Percentiles rank a stretch among this genome's conserved stretches.
These are phyloP conservation scores for Teleogryllus oceanicus DNA, from an alignment of 2,888 invertebrate species.

Conservation along the genomic window DNA sequence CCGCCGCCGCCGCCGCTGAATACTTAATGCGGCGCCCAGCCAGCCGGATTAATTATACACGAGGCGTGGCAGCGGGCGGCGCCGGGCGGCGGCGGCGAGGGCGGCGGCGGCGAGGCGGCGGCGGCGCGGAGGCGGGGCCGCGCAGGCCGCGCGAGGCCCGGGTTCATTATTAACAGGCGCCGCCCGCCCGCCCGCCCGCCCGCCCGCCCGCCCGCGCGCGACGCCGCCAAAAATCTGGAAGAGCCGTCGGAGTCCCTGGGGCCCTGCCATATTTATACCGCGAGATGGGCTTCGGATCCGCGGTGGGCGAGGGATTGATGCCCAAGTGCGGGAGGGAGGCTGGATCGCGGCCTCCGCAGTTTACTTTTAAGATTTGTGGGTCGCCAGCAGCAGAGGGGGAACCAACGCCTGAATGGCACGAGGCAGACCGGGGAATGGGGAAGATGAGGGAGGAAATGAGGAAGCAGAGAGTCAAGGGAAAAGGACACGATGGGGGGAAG, in stretches of 20 bases:
- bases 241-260: background rate
- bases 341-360: background rate
- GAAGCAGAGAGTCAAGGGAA: no score
- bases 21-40: background rate
- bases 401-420: background rate
- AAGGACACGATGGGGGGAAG: no score
- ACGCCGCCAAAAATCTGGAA: background rate
- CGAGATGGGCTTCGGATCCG: background rate
- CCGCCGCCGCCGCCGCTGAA: background rate
- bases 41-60: background rate
- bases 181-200: background rate
- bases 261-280: background rate
- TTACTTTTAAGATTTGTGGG: background rate
- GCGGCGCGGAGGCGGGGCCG: background rate
- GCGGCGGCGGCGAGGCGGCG: background rate
- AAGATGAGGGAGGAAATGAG: no score
- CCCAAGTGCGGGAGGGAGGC: background rate
- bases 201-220: background rate
- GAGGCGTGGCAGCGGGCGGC: background rate
- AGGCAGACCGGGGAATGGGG: no score
- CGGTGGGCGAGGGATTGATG: background rate
- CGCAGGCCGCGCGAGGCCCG: background rate
- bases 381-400: background rate
- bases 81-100: background rate
- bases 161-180: background rate